These are phyloP conservation scores for Spea bombifrons DNA, from an alignment of 2,113 vertebrate genomes.

Conservation along the genomic window DNA sequence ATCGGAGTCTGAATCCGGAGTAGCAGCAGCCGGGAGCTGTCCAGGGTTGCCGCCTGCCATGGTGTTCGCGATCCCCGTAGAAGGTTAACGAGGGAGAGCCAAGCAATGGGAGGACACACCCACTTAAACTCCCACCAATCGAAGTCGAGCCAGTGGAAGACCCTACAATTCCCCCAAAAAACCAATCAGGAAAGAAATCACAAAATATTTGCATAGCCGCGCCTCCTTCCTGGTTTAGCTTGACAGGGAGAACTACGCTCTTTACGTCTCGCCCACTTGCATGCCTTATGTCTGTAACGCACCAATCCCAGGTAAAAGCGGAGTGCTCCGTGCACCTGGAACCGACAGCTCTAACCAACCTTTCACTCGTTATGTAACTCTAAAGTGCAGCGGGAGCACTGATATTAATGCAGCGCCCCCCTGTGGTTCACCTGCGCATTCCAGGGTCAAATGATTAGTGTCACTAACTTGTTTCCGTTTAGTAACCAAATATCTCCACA, in stretches of 20 bases:
- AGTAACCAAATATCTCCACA: too few species aligned
- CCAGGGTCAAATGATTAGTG: too few species aligned
- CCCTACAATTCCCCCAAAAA: background rate
- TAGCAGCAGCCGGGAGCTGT: conserved; percentile 50
- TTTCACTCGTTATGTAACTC: background rate
- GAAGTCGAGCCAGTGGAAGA: background rate
- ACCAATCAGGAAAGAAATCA: background rate
- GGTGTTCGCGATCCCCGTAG: background rate
- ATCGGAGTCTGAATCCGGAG: conserved; percentile 76
- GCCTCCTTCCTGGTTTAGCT: background rate
- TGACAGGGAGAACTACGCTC: background rate
- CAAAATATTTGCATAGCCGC: background rate
- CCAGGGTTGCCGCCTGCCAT: conserved; percentile 44
- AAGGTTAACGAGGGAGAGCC: background rate
- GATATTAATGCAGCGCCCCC: background rate
- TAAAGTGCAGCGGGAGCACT: background rate
- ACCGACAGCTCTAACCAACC: background rate
- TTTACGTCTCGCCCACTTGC: background rate
- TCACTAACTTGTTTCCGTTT: too few species aligned
- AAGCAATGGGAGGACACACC: background rate
- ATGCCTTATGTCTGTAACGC: too few species aligned
- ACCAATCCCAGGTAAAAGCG: background rate
- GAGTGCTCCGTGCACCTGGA: background rate
- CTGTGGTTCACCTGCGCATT: background rate
- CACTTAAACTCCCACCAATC: background rate